Conservation (phyloP, 92 coral and sea anemone genomes). For the Pocillopora meandrina region DNA sequence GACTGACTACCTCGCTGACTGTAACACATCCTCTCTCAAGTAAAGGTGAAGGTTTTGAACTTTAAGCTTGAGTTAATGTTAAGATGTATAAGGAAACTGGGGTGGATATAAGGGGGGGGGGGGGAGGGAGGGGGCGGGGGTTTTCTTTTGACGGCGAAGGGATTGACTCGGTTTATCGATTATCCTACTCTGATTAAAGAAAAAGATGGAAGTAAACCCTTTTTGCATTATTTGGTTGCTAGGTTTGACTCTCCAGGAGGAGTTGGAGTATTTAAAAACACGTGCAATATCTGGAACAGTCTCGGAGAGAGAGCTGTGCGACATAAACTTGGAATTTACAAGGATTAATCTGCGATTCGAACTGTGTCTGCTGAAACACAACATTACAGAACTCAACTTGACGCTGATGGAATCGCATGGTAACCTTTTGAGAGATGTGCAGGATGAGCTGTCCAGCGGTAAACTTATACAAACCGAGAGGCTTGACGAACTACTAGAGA, state of each 20-base stretch:
- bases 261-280: conserved; percentile 16
- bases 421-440: conserved; percentile 7
- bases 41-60: no score
- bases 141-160: background rate
- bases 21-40: no score
- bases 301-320: conserved; percentile 43
- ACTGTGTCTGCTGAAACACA: conserved; percentile 47
- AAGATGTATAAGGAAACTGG: no score
- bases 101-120: no score
- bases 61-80: no score
- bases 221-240: background rate
- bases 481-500: conserved; percentile 22
- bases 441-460: conserved; percentile 23
- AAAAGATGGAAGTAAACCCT: background rate
- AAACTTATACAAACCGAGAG: conserved; percentile 36
- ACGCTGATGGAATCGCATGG: conserved; percentile 6
- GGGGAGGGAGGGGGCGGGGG: no score
- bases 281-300: conserved; percentile 5
- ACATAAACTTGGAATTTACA: conserved; percentile 66
- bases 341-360: conserved; percentile 65
- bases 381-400: conserved; percentile 14
- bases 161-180: background rate
- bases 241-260: conserved; percentile 10
- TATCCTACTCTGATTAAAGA: background rate
- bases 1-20: no score